Base-by-base conservation (phyloP, 2,797 vertebrate species). In the Microctenopoma lineatum region DNA sequence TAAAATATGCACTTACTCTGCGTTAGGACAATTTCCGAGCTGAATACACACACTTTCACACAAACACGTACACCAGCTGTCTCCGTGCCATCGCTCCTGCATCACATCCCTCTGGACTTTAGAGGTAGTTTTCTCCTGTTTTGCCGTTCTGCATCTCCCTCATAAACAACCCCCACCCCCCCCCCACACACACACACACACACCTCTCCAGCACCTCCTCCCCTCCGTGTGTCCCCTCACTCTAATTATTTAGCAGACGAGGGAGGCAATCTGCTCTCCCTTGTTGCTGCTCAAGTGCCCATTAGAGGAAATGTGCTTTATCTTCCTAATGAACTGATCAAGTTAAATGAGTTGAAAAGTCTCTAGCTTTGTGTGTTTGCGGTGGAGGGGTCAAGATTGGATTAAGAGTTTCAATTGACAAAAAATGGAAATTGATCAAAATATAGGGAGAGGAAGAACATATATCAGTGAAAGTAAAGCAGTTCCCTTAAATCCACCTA, bases 321-420 rank as follows among this genome's bases (percentile, higher is more conserved):
- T 93, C 88, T 92, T 86, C 92, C 80, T 92, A 93, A 94, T 91
- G 88, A 92, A 93, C 86, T 86, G 85, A 92, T 92, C 85, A 87
- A 75, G 73, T 84, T 83, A 86, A 91, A 92, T 86, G 89, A 90
- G 84, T 86, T 79, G 78, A 83, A 86, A 85, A 83, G 80, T 84
- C 70, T 59, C 61, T 38, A 73, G 70, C 79, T 61, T 81, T 66
- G 61, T 70, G 63, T 72, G 64, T 9, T 58, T 70, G 47, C 42
- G 41, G 26, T 34, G 36, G 34, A 7, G 12, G 26, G 18, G 26
- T 64, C 50, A 72, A 66, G 66, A 51, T 59, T 63, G 54, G 38
- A 50, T 76, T 68, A 77, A 81, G 84, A 73, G 66, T 77, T 72
- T 87, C 63, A 79, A 77, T 62, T 81, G 84, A 79, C 81, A 71